Conservation (phyloP, 2,797 vertebrate species). For the Rallus crepitans region DNA sequence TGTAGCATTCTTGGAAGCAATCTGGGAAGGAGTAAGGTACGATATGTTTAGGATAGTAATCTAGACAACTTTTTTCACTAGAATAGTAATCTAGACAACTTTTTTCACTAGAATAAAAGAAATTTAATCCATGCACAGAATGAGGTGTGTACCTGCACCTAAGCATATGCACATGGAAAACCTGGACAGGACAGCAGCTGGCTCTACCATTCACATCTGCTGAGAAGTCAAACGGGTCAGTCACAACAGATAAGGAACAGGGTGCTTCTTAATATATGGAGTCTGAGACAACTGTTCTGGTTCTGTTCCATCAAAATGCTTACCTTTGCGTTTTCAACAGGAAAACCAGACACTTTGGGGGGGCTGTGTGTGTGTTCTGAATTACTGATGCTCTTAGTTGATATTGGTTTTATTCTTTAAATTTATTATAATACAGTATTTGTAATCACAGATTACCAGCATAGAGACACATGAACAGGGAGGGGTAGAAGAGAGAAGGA, state of each 20-base stretch:
- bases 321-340: not conserved
- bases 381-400: not conserved
- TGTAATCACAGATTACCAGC: not conserved
- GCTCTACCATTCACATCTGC: not conserved
- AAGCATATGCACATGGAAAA: accelerated
- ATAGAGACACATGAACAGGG: not conserved
- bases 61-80: not conserved
- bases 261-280: not conserved
- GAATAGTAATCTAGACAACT: too few species aligned
- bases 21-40: not conserved
- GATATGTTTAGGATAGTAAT: accelerated
- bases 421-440: not conserved
- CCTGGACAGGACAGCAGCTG: not conserved
- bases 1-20: not conserved
- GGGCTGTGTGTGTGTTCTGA: not conserved
- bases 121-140: not conserved
- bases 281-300: not conserved
- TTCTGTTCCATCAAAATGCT: not conserved
- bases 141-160: not conserved
- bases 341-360: not conserved
- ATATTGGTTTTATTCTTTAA: not conserved
- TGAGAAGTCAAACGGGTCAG: accelerated
- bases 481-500: not conserved
- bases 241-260: not conserved
- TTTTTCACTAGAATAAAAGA: not conserved